Evolutionary conservation across 2,888 invertebrate species (phyloP).

Genomic region (Lamellibrachia columna): DNA sequence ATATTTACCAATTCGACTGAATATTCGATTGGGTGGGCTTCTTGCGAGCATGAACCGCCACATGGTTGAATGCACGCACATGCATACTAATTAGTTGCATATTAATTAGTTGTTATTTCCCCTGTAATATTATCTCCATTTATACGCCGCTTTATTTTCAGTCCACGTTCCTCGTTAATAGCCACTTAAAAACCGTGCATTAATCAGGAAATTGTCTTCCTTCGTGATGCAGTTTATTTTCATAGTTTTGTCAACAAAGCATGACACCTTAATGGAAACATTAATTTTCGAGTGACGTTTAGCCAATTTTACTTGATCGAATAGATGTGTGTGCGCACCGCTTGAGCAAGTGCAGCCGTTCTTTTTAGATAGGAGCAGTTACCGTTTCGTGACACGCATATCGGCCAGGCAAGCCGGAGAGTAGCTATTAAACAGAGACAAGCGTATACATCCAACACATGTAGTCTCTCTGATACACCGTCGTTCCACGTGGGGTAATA

Average conservation of each 20-base stretch:
- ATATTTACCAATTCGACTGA: background rate
- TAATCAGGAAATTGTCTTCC: background rate
- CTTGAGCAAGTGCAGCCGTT: background rate
- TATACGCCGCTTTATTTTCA: background rate
- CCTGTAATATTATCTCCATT: background rate
- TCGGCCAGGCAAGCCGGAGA: background rate
- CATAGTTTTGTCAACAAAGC: background rate
- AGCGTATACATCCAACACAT: background rate
- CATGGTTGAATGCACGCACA: background rate
- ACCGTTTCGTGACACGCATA: background rate
- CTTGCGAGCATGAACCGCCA: background rate
- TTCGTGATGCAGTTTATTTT: background rate
- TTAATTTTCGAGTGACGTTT: background rate
- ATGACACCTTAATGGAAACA: background rate
- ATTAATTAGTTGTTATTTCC: background rate
- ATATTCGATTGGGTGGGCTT: background rate
- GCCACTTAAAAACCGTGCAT: background rate
- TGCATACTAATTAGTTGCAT: slow-evolving; percentile 10
- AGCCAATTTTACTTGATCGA: background rate
- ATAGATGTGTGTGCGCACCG: background rate
- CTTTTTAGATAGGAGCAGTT: background rate
- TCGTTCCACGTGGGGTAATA: background rate
- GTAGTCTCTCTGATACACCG: background rate
- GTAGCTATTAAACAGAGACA: background rate
- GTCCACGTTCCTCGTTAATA: background rate